These are phyloP conservation scores for Arenaria interpres DNA, from an alignment of 2,113 vertebrate genomes.

Conservation along the genomic window DNA sequence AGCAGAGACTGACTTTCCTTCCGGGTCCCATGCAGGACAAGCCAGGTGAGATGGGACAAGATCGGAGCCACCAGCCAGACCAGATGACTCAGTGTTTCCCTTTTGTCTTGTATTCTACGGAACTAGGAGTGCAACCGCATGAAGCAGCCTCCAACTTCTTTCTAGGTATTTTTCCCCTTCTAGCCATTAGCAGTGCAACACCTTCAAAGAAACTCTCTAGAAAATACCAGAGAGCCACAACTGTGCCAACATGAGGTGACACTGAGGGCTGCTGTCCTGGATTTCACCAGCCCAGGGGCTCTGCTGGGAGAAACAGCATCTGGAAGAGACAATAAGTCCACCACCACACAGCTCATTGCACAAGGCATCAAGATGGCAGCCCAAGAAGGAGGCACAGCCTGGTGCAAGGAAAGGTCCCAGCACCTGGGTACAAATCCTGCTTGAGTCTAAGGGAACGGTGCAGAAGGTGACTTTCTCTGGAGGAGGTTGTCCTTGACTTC, in stretches of 20 bases:
- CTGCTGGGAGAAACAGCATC: neutral
- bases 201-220: neutral
- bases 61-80: neutral
- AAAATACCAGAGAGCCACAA: neutral
- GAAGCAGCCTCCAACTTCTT: neutral
- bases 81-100: neutral
- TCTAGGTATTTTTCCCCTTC: neutral
- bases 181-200: neutral
- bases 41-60: neutral
- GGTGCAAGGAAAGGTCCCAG: neutral
- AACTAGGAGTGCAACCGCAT: neutral
- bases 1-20: neutral
- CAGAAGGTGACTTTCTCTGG: neutral
- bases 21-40: neutral
- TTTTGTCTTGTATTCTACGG: neutral
- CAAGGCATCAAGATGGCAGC: too few relatives aligned
- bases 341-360: neutral
- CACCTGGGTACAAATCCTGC: neutral
- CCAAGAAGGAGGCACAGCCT: neutral
- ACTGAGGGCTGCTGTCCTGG: neutral
- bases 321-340: neutral
- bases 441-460: neutral
- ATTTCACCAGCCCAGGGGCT: neutral
- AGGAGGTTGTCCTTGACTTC: neutral
- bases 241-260: neutral